phyloP scores from a whole-genome alignment of 2,888 invertebrate genomes.

The Archips crataeganus region DNA sequence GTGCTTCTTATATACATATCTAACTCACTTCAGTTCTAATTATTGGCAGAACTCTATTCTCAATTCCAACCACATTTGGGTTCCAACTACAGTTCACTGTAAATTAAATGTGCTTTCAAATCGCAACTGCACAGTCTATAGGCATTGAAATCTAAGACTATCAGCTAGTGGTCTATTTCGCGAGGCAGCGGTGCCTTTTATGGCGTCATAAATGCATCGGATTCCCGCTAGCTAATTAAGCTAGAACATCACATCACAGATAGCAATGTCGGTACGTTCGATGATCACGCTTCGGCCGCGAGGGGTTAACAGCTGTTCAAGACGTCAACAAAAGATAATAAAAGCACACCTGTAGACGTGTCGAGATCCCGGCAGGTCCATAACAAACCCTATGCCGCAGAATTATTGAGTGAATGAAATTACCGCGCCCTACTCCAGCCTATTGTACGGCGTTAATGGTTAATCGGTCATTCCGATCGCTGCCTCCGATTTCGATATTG shows the following conservation, averaged over 20 bases:
- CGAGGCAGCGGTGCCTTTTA: conserved; percentile 33
- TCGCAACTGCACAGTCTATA: conserved; percentile 11
- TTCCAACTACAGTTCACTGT: not conserved
- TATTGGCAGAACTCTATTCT: too few relatives aligned
- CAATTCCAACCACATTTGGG: too few relatives aligned
- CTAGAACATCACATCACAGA: conserved; percentile 16
- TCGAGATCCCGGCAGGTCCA: conserved; percentile 51
- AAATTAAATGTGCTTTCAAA: not conserved
- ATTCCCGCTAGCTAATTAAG: conserved; percentile 37
- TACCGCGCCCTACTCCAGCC: conserved; percentile 72
- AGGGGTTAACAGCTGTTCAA: conserved; percentile 7
- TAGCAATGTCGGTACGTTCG: conserved; percentile 6
- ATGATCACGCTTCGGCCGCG: not conserved
- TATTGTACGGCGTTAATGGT: conserved; percentile 75
- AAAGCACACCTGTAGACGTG: conserved; percentile 27
- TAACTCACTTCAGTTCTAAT: too few relatives aligned
- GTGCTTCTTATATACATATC: too few relatives aligned
- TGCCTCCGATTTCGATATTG: conserved; percentile 60
- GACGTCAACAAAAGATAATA: conserved; percentile 2
- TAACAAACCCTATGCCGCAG: conserved; percentile 58
- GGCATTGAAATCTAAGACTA: conserved; percentile 18
- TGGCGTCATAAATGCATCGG: conserved; percentile 31
- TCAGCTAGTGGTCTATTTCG: conserved; percentile 17
- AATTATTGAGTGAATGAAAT: conserved; percentile 69
- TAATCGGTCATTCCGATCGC: conserved; percentile 78